These are phyloP conservation scores for Netelia fuscicornis DNA, from an alignment of 2,888 invertebrate species.

Conservation along the genomic window DNA sequence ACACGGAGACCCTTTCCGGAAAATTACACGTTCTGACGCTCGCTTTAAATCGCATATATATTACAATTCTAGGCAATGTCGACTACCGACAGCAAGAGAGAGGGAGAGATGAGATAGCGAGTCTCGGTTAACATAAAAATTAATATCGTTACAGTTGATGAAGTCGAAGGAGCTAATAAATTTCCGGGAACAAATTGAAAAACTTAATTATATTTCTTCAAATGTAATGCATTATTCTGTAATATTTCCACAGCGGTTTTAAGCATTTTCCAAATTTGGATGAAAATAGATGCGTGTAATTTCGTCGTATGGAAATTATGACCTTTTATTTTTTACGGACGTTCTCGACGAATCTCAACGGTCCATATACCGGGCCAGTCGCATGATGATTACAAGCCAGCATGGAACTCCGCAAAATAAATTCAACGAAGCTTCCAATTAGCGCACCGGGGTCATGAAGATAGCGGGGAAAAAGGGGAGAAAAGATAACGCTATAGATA, in stretches of 20 bases:
- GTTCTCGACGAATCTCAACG: too few relatives aligned
- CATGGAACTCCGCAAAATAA: conserved; percentile 33
- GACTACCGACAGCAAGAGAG: neutral
- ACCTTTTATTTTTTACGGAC: too few relatives aligned
- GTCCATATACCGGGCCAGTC: too few relatives aligned
- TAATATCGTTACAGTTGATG: too few relatives aligned
- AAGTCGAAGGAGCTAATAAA: too few relatives aligned
- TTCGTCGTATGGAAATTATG: too few relatives aligned
- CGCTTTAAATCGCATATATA: conserved; percentile 41
- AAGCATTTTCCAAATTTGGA: too few relatives aligned
- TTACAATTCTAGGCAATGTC: conserved; percentile 3
- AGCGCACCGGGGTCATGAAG: conserved; percentile 8
- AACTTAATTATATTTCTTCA: too few relatives aligned
- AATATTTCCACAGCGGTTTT: too few relatives aligned
- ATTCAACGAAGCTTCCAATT: conserved; percentile 52
- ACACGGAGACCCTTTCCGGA: conserved; percentile 46
- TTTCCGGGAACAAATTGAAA: too few relatives aligned
- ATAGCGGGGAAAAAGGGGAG: conserved; percentile 12
- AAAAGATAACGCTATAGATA: conserved; percentile 8
- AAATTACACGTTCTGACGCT: conserved; percentile 55
- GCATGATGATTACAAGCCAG: conserved; percentile 20
- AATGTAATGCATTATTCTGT: too few relatives aligned
- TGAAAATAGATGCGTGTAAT: too few relatives aligned
- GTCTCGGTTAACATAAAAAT: conserved; percentile 1
- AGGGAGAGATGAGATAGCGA: neutral